These are phyloP conservation scores for Drosophila percnosoma DNA, from an alignment of 2,888 invertebrate species.

Conservation along the genomic window DNA sequence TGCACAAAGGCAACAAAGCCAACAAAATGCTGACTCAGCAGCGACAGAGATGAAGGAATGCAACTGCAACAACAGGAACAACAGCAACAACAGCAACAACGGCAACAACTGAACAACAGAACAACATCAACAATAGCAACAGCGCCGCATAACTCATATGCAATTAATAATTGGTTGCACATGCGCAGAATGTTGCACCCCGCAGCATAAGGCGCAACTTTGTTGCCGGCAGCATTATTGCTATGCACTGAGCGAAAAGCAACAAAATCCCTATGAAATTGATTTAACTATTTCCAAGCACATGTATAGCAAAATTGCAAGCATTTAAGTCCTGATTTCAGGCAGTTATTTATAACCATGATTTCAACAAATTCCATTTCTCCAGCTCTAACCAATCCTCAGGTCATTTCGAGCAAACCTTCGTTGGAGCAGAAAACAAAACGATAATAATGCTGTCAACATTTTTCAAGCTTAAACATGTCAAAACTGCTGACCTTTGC, in stretches of 20 bases:
- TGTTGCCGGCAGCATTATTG: constrained; percentile 40
- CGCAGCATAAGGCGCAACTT: constrained; percentile 66
- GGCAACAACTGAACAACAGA: constrained; percentile 12
- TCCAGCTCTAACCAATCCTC: constrained; percentile 5
- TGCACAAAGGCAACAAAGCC: constrained; percentile 59
- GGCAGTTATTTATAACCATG: not conserved
- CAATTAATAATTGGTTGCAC: constrained; percentile 82
- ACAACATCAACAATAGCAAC: constrained; percentile 30
- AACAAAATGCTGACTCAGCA: constrained; percentile 71
- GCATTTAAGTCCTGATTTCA: not conserved
- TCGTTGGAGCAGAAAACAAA: constrained; percentile 14
- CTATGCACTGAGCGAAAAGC: constrained; percentile 40
- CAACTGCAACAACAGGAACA: constrained; percentile 31
- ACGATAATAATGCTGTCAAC: constrained; percentile 38
- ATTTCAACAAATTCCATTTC: not conserved
- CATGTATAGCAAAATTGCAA: not conserved
- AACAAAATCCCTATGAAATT: not conserved
- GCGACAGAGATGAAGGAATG: constrained; percentile 45
- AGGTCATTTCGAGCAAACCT: not conserved
- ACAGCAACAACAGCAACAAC: constrained; percentile 27
- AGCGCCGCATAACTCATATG: constrained; percentile 76
- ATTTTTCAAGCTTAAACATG: constrained; percentile 45
- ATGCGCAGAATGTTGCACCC: constrained; percentile 67
- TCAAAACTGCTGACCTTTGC: constrained; percentile 46
- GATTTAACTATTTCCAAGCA: not conserved